Base-by-base conservation (phyloP, 2,113 vertebrate genomes). In the Ceyx melanurus region DNA sequence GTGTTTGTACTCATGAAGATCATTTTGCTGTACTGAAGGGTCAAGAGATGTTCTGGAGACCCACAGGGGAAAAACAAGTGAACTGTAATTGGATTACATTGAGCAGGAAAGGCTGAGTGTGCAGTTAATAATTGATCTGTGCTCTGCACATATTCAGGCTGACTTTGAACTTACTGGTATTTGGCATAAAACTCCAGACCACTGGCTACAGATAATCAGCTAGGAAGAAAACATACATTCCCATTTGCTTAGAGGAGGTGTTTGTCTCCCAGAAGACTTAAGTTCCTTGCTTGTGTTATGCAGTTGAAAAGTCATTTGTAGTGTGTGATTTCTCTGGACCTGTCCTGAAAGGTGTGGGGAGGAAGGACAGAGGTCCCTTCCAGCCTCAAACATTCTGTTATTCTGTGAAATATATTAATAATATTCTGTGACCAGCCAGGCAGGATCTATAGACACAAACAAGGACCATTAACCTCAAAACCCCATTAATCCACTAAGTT, bases 31-130 rank as follows among this genome's bases (percentile, higher is more conserved):
- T 74, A 77, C 48, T 80, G 62, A 72, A 82, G 60, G 48, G 60
- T 82, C 89, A 95, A 50, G 77, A 93, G 64, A 70, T 94, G 42
- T 93, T 90, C 60, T 88, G 82, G 78, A 90, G 65, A 89, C 54
- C 25, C 85, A 80, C 71, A 64, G 64, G 85, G 33, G 71, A 91
- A 89, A 79, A 93, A 81, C 71, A 89, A 72, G 51, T 72, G 79
- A 88, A 61, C 26, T 82, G 26, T 95, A 89, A 91, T 92, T 95
- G 72, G 85, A 81, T 91, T 94, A 85, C 1, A 13, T n/a, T 57
- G 75, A 85, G 67, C 66, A 84, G 66, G 29, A 85, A 90, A 42
- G 28, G 80, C 84, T 92, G 85, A 95, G 85, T 68, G 62, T 87
- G 73, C 62, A 62, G 64, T 93, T 82, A 89, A 57, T 79, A 94